Evolutionary conservation across 2,797 vertebrate genomes (phyloP).

Genomic region (Cuniculus paca): DNA sequence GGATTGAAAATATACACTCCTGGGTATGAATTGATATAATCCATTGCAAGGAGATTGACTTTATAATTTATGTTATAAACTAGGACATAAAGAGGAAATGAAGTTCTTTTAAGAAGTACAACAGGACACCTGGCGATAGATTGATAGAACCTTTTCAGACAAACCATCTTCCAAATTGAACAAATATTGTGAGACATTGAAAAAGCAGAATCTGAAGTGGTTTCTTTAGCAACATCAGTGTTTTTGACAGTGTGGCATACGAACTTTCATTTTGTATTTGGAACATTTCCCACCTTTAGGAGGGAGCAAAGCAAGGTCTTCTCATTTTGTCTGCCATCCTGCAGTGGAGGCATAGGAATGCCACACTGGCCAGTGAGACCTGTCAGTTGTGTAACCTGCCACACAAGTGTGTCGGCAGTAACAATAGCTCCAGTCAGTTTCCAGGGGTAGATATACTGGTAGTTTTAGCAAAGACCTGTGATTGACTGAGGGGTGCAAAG

Average conservation of each 20-base stretch:
- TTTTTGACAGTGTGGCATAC: not conserved
- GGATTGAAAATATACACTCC: not conserved
- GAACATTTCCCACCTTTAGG: not conserved
- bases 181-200: not conserved
- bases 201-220: not conserved
- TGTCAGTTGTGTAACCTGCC: not conserved
- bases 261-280: not conserved
- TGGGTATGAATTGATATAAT: not conserved
- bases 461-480: not conserved
- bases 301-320: not conserved
- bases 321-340: accelerated
- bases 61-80: slow-evolving; percentile 4
- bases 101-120: not conserved
- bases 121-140: not conserved
- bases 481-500: not conserved
- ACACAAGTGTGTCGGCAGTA: not conserved
- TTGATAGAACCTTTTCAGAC: not conserved
- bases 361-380: not conserved
- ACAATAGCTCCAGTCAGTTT: not conserved
- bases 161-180: not conserved
- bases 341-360: not conserved
- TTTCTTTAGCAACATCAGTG: not conserved
- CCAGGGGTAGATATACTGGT: not conserved
- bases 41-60: not conserved
- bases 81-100: not conserved